phyloP scores from a whole-genome alignment of 1,140 invertebrate genomes.

The Psix sp. region DNA sequence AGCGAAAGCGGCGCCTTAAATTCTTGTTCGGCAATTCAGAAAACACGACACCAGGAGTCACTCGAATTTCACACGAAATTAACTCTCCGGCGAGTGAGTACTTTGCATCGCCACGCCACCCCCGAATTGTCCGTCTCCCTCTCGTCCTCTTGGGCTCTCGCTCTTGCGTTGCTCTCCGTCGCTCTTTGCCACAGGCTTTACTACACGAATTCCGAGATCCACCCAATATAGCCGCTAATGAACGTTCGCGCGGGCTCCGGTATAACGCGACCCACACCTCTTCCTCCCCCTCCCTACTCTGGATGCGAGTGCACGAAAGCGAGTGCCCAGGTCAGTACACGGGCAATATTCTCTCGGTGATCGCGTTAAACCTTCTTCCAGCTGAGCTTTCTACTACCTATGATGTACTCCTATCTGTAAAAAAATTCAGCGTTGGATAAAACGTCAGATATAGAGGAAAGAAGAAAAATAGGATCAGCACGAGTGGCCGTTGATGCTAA shows the following conservation, averaged over 20 bases:
- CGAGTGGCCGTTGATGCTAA: constrained; percentile 24
- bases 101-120: constrained; percentile 50
- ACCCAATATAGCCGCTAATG: constrained; percentile 71
- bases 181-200: constrained; percentile 63
- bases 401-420: constrained; percentile 46
- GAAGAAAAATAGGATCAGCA: not conserved
- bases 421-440: constrained; percentile 36
- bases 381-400: constrained; percentile 64
- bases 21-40: constrained; percentile 53
- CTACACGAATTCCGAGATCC: constrained; percentile 71
- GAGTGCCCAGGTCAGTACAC: constrained; percentile 64
- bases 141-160: constrained; percentile 26
- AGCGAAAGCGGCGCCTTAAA: constrained; percentile 48
- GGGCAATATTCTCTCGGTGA: constrained; percentile 67
- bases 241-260: constrained; percentile 67
- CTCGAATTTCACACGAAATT: constrained; percentile 73
- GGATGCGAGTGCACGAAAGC: constrained; percentile 66
- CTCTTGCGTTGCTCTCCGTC: constrained; percentile 39
- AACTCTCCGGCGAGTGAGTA: constrained; percentile 68
- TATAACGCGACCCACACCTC: constrained; percentile 53
- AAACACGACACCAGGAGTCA: constrained; percentile 62
- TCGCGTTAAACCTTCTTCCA: constrained; percentile 73
- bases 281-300: not conserved
- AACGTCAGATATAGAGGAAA: constrained; percentile 8
- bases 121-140: constrained; percentile 20